Base-by-base conservation (phyloP, 1,140 invertebrate genomes). In the Euglossa dilemma region DNA sequence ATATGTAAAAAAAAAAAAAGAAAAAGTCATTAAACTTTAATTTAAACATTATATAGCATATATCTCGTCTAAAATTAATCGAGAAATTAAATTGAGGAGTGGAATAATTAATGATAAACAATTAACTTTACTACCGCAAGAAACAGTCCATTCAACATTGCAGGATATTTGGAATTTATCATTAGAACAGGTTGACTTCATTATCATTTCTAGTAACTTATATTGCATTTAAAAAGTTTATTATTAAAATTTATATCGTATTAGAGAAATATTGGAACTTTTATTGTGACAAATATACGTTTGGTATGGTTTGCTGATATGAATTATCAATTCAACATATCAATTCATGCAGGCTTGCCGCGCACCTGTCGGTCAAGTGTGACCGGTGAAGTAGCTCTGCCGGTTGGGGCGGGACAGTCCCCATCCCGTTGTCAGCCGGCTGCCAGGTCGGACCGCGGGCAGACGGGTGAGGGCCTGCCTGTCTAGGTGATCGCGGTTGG, bases 241-340 rank as follows among this genome's bases (percentile, higher is more conserved):
- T 43, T 47, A 64, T 71, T 20, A 64, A 73, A 74, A 73, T 28
- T 98, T 97, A 0, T n/a, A n/a, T 98, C 97, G 96, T 94, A 95
- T 95, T 92, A 98, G 95, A 99, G 99, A 9, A 99, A 99, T 94
- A 95, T 99, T 8, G 99, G 99, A 23, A 98, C 97, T 43, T 97
- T 99, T 93, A 96, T 99, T 83, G 96, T 99, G 25, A 99, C 98
- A 45, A 99, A 99, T 93, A 97, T 99, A 43, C 95, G 99, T n/a
- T 94, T 99, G 0, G 98, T 99, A 2, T 99, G 99, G 99, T 99
- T 97, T 94, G 99, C 99, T 4, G 98, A 99, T 90, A 97, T 99
- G 91, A 99, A 99, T 94, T 97, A 99, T 92, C 96, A 97, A 2
- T 99, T 99, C 92, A 99, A 99, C 93, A 97, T 99, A 36, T 99